These are phyloP conservation scores for Misgurnus anguillicaudatus DNA, from an alignment of 2,113 vertebrate genomes.

Conservation along the genomic window DNA sequence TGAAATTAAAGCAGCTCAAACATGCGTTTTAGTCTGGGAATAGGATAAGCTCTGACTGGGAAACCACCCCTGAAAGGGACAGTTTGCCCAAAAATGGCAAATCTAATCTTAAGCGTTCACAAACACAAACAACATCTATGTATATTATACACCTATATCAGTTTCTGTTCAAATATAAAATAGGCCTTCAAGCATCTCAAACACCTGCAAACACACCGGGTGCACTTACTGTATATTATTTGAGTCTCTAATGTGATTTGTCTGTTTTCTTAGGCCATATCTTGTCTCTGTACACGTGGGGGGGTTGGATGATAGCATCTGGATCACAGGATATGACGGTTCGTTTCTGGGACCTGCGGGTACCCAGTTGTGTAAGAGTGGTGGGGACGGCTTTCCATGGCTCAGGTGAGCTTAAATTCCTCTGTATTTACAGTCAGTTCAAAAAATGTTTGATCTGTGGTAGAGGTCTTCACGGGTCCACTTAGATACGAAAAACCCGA, in stretches of 20 bases:
- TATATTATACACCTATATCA: too few species aligned
- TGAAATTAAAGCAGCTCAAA: too few species aligned
- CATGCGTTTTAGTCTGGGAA: too few species aligned
- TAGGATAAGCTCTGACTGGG: too few species aligned
- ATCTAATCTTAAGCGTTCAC: too few species aligned
- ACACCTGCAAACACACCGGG: neutral
- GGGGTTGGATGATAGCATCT: conserved; percentile 98
- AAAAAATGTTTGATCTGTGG: too few species aligned
- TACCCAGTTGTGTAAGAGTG: conserved; percentile 95
- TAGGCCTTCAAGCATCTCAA: neutral
- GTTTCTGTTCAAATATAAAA: too few species aligned
- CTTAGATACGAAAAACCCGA: too few species aligned
- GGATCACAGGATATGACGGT: conserved; percentile 98
- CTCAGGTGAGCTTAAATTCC: conserved; percentile 76
- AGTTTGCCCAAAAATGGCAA: too few species aligned
- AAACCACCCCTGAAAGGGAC: neutral
- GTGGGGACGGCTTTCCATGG: conserved; percentile 97
- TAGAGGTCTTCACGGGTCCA: too few species aligned
- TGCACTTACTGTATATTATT: neutral
- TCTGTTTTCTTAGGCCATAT: conserved; percentile 83
- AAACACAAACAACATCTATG: too few species aligned
- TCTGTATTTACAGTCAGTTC: too few species aligned
- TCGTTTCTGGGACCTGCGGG: conserved; percentile 96
- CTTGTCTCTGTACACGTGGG: conserved; percentile 97
- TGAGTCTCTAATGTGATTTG: neutral